phyloP scores from a whole-genome alignment of 2,888 invertebrate species.

The Athalia circularis region DNA sequence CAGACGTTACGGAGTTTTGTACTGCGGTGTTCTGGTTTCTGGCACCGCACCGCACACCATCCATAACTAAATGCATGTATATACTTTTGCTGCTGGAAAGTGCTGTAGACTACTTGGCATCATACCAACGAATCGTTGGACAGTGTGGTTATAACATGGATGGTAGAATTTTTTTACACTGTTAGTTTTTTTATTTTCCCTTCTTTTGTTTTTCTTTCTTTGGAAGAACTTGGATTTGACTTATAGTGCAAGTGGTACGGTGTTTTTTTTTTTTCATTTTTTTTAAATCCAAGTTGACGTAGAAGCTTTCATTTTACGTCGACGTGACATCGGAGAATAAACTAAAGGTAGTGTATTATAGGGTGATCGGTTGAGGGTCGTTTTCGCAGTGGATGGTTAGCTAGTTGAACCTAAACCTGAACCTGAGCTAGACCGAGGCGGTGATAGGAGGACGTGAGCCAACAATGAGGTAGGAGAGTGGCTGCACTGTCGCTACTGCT shows the following conservation, averaged over 20 bases:
- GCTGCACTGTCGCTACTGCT: neutral
- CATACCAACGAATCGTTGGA: constrained; percentile 17
- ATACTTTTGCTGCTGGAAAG: neutral
- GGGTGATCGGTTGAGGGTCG: neutral
- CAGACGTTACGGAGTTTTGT: no score
- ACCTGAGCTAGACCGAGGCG: no score
- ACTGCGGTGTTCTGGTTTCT: neutral
- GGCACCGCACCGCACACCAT: constrained; percentile 8
- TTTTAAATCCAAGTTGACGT: no score
- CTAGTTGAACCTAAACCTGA: no score
- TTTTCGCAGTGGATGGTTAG: neutral
- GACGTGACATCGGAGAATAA: neutral
- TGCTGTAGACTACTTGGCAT: constrained; percentile 22
- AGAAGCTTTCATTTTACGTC: no score
- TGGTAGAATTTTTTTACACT: no score
- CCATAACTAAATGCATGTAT: no score
- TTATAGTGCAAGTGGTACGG: no score
- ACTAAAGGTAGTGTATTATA: neutral
- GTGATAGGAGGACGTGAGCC: neutral
- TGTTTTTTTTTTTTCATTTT: no score
- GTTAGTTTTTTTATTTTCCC: no score
- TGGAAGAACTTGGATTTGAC: no score
- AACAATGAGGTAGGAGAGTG: constrained; percentile 16
- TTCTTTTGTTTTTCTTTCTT: no score
- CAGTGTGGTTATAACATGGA: neutral